These are phyloP conservation scores for Stichopus horrens DNA, from an alignment of 53 echinoderm and acorn worm species.

Conservation along the genomic window DNA sequence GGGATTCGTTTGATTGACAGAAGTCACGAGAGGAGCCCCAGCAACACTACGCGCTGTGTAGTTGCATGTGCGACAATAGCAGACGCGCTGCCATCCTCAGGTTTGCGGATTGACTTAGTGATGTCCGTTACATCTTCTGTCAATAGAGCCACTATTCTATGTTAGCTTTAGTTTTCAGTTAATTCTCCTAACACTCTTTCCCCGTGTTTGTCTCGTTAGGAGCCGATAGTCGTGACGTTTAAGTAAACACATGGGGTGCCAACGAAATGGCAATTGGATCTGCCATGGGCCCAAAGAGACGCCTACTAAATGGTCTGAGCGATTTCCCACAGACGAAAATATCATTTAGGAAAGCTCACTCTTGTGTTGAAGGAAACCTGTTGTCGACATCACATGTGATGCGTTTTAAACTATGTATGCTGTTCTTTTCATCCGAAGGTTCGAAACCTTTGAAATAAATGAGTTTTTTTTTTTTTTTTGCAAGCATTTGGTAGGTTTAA, in stretches of 20 bases:
- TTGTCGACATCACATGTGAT: background rate
- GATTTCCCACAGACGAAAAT: background rate
- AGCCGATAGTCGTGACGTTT: slow-evolving; percentile 18
- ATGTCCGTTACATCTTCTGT: slow-evolving; percentile 7
- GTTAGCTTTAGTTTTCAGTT: background rate
- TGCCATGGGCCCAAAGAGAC: slow-evolving; percentile 24
- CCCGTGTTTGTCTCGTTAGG: slow-evolving; percentile 17
- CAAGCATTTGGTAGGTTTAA: background rate
- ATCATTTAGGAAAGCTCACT: slow-evolving; percentile 23
- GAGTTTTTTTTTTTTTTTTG: background rate
- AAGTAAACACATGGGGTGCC: slow-evolving; percentile 31
- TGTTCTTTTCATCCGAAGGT: background rate
- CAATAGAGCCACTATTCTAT: background rate
- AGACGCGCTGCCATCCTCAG: no score
- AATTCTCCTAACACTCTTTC: background rate
- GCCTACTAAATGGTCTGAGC: background rate
- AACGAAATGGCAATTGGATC: slow-evolving; percentile 14
- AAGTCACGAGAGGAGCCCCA: no score
- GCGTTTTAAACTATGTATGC: background rate
- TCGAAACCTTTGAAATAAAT: background rate
- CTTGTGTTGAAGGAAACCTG: background rate
- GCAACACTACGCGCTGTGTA: no score
- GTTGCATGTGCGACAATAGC: no score
- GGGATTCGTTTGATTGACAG: no score
- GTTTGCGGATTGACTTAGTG: background rate